Percentiles rank a stretch among this genome's conserved stretches.
Conservation (phyloP, 2,888 invertebrate species). For the Halictus quadricinctus region DNA sequence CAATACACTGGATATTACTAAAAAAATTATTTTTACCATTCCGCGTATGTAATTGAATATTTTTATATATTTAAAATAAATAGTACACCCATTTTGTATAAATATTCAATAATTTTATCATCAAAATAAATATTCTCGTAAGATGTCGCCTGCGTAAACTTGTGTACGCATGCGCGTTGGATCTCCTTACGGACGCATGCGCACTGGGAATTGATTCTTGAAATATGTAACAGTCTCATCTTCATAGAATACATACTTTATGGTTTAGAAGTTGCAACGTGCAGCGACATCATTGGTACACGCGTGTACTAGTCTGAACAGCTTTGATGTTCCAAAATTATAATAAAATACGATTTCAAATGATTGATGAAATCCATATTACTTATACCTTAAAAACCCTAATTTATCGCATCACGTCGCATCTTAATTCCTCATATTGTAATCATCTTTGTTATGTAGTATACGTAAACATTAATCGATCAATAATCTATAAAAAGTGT, state of each 20-base stretch:
- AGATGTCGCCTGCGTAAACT: background rate
- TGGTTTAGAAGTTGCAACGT: background rate
- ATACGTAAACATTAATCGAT: background rate
- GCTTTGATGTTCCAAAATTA: background rate
- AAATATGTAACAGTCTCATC: background rate
- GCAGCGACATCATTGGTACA: constrained; percentile 27
- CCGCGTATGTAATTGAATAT: background rate
- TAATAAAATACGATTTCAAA: background rate
- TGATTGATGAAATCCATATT: background rate
- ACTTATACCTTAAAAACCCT: background rate
- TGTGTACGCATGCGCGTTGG: background rate
- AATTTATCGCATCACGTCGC: background rate
- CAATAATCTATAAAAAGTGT: background rate
- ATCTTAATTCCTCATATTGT: background rate
- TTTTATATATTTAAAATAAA: background rate
- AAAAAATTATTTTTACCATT: background rate
- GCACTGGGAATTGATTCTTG: background rate
- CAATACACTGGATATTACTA: background rate
- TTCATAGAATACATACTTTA: background rate
- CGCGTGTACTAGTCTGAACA: background rate
- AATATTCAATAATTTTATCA: background rate
- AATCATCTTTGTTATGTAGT: background rate
- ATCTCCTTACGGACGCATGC: background rate
- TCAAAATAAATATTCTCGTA: background rate
- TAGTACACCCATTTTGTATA: background rate